Evolutionary conservation across 2,113 vertebrate species (phyloP), one percentile per base, ranked within the genome.

Genomic region (Dendrocopos noguchii): DNA sequence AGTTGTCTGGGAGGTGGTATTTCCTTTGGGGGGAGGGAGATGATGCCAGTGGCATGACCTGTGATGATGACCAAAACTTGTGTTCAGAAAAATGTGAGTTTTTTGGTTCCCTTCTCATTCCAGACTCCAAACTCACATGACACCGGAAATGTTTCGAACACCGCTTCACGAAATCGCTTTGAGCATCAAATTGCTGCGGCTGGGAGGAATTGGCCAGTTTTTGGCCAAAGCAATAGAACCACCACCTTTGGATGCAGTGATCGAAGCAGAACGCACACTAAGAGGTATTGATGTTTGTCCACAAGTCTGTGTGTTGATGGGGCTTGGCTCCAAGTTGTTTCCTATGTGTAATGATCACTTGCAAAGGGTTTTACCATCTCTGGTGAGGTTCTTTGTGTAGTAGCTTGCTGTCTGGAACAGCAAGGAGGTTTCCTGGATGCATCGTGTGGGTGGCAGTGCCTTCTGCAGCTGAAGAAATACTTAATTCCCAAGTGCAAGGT

Each of bases 181-280:
- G 86, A 99, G 99, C 96, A 99, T 99, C 97, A 99, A 99, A 71
- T 97, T 99, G 73, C 97, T 99, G 83, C 95, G 98, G 3, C 97
- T 99, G 19, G 99, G 99, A 12, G 98, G 97, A 70, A 99, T 99
- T 10, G 99, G 99, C 6, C 98, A 99, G 5, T 99, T 99, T 79
- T 92, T 99, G 95, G 98, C 99, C 47, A 99, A 99, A 92, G 99
- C 99, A n/a, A 99, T 99, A n/a, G 99, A 99, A 67, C 99, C 99
- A 0, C 99, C 99, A 0, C 99, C 99, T 2, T 92, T 99, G 97
- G 99, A 99, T 78, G 99, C 99, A 1, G 99, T 99, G 55, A 99
- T 99, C 15, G 99, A 99, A 93, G 99, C 99, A 1, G 99, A 99
- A 34, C 98, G 99, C 94, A 99, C 98, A 0, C 98, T 99, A 15